Evolutionary conservation across 2,113 vertebrate species (phyloP), one percentile per base, ranked within the genome.

Genomic region (Syngnathus typhle): DNA sequence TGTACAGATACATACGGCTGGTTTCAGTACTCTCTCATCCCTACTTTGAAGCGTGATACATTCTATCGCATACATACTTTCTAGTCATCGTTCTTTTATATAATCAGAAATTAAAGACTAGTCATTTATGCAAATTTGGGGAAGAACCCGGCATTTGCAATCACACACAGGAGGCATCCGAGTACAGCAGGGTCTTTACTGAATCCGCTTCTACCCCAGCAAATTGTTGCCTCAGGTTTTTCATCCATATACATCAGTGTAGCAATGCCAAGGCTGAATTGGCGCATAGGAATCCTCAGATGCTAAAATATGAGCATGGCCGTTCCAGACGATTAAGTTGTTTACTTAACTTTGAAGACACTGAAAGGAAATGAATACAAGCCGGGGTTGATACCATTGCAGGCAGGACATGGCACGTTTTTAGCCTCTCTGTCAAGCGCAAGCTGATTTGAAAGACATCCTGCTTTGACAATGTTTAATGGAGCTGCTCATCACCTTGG

Each of bases 271-370:
- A 71, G 23, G 23, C 36, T 60, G 49, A 36, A 67, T 73, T 60
- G 37, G 55, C 64, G 67, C 64, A 52, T 75, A 46, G 19, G 41
- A 68, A 51, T 56, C 46, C 15, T 51, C 73, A 68, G 55, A 61
- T 67, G 47, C 49, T 58, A 44, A 71, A 80, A 78, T 73, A 72
- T 49, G 71, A 64, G 68, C 70, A 44, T 74, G 68, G 64, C 75
- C 66, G 59, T 58, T 59, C 69, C 3, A 12, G 27, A 66, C 39
- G 41, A 75, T 69, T 59, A 46, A 49, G 43, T 54, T 78, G 75
- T 78, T 83, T 67, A 62, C 70, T 70, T 67, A 65, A 72, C 74
- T 78, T 64, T 71, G 70, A 80, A 77, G 72, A 58, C 32, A 62
- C 75, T 73, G 65, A 69, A 56, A 62, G 72, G 32, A 73, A 79